Evolutionary conservation across 2,888 invertebrate genomes (phyloP), one percentile per base, ranked within the genome.

Genomic region (Ophion ellenae): DNA sequence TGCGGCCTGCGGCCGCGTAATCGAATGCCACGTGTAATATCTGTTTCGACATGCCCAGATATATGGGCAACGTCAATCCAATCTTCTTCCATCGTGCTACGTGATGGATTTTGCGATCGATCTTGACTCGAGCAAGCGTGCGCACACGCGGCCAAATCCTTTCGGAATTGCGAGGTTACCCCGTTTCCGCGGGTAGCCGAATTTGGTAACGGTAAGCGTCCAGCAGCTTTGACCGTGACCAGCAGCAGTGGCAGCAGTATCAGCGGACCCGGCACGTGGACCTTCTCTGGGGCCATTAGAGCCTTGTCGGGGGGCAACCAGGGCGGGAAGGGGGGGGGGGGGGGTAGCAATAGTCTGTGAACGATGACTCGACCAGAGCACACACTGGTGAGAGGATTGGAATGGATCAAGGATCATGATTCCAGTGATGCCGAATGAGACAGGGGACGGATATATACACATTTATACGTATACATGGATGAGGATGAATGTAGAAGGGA

Each of bases 341-440:
- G 76, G 63, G 66, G 32, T 40, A 63, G 67, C 77, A 77, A 77
- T 77, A 73, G 73, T 7, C 77, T 77, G 59, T 59, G 81, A 81
- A 84, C 81, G 84, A 84, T 84, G 80, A 84, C 76, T 59, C 59
- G 32, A 64, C 66, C 67, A 36, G 67, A 67, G 71, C 63, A 71
- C 66, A 77, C 32, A 64, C 61, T 45, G 45, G 40, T 9, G 53
- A 64, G 47, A 73, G 66, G 32, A 80, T 71, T 78, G 82, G 74
- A 82, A 85, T 64, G 71, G 79, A 85, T 76, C 73, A 74, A 80
- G 79, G 83, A 83, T 80, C 83, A 85, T 79, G 79, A 83, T 85
- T 83, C 66, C 75, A 70, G 57, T 59, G 81, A 59, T 75, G 78
- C 70, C 20, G 70, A 70, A 67, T 14, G 73, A 69, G 73, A 61